Percentiles rank a stretch among this genome's conserved stretches.
Conservation (phyloP, 2,888 invertebrate species). For the Brachyopa scutellaris region DNA sequence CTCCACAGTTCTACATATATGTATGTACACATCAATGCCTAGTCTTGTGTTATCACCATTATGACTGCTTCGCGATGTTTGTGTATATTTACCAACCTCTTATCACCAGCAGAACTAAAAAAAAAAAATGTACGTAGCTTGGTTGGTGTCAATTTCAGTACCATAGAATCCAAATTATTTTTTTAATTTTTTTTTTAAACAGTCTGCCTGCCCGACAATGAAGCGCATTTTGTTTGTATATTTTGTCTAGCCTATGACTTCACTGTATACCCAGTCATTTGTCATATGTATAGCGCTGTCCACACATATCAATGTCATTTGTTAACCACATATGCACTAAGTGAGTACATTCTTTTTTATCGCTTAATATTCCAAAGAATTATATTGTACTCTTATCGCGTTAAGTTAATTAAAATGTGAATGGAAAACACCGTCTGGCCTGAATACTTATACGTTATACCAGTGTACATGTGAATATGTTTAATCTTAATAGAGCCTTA, state of each 20-base stretch:
- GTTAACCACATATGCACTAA: slow-evolving; percentile 1
- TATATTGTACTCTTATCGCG: slow-evolving; percentile 55
- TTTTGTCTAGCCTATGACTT: slow-evolving; percentile 58
- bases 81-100: slow-evolving; percentile 32
- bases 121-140: slow-evolving; percentile 3
- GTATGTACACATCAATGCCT: not conserved
- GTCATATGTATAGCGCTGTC: not conserved
- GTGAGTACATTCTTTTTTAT: slow-evolving; percentile 24
- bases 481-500: not conserved
- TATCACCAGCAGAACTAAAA: slow-evolving; percentile 16
- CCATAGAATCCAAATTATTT: not conserved
- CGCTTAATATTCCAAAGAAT: slow-evolving; percentile 55
- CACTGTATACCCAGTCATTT: not conserved
- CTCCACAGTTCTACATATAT: slow-evolving; percentile 1
- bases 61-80: not conserved
- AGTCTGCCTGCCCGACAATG: slow-evolving; percentile 12
- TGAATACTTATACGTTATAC: slow-evolving; percentile 36
- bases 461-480: not conserved
- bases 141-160: slow-evolving; percentile 26
- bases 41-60: slow-evolving; percentile 17
- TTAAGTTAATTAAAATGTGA: slow-evolving; percentile 67
- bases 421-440: slow-evolving; percentile 67
- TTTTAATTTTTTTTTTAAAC: slow-evolving; percentile 6
- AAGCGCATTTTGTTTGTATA: slow-evolving; percentile 24
- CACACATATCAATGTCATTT: slow-evolving; percentile 36